Conservation (phyloP, 2,888 invertebrate species). For the Mamestra brassicae region DNA sequence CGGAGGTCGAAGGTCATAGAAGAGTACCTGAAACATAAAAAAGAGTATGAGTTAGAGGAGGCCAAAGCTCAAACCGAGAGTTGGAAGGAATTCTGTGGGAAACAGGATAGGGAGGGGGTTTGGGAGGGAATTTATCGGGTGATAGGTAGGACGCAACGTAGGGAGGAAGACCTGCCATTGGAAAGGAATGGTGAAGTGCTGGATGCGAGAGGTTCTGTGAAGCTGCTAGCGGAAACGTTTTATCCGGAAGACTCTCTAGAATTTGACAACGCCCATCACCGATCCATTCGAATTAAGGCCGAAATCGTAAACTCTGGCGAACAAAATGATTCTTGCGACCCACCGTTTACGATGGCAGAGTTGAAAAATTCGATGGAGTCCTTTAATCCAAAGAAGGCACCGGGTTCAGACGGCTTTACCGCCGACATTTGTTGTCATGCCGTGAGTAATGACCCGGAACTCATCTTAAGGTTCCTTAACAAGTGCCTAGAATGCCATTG, state of each 20-base stretch:
- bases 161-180: no score
- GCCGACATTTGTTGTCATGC: not conserved
- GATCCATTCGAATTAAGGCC: slow-evolving; percentile 47
- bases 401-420: not conserved
- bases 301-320: not conserved
- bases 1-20: not conserved
- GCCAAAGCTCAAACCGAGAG: not conserved
- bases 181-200: not conserved
- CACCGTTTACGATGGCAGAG: slow-evolving; percentile 6
- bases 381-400: slow-evolving; percentile 1
- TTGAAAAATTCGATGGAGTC: not conserved
- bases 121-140: no score
- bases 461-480: not conserved
- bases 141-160: no score
- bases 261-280: slow-evolving; percentile 7
- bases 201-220: no score
- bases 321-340: not conserved
- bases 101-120: no score
- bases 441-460: rapidly evolving
- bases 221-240: not conserved
- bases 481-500: no score
- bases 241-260: slow-evolving; percentile 19
- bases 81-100: no score
- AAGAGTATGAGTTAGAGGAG: not conserved
- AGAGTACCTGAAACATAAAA: not conserved